Conservation (phyloP, 2,888 invertebrate species). For the Empis stercorea region DNA sequence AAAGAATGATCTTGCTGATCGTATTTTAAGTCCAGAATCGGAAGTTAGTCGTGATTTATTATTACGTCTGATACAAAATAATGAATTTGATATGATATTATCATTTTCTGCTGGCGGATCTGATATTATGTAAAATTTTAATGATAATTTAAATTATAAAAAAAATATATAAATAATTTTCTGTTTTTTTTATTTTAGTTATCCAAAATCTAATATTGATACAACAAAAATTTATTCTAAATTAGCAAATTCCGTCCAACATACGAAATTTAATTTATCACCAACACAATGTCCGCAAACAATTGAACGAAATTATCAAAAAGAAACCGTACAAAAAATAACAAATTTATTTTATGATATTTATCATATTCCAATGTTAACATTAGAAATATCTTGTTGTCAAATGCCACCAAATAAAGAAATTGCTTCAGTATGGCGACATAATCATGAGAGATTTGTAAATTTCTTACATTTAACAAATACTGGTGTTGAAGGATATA, state of each 20-base stretch:
- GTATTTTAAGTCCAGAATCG: constrained; percentile 38
- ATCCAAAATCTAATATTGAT: constrained; percentile 19
- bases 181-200: constrained; percentile 12
- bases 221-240: constrained; percentile 23
- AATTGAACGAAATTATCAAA: constrained; percentile 21
- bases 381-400: constrained; percentile 68
- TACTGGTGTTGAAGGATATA: constrained; percentile 57
- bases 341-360: constrained; percentile 48
- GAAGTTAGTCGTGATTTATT: constrained; percentile 38
- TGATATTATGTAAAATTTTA: constrained; percentile 42
- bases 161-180: too few relatives aligned
- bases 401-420: constrained; percentile 58
- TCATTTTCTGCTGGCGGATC: constrained; percentile 62
- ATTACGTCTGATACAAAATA: constrained; percentile 47
- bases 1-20: constrained; percentile 50
- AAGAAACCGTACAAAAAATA: constrained; percentile 36
- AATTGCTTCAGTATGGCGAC: constrained; percentile 60
- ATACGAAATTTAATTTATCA: constrained; percentile 25
- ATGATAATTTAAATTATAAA: background rate
- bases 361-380: constrained; percentile 52
- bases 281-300: constrained; percentile 23
- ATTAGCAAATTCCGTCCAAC: constrained; percentile 26
- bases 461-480: constrained; percentile 47
- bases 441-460: constrained; percentile 50
- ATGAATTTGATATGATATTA: constrained; percentile 58